A percentile compares a stretch with the other conserved stretches of the same genome.
Evolutionary conservation across 2,797 vertebrate species (phyloP).

Genomic region (Acanthis flammea): DNA sequence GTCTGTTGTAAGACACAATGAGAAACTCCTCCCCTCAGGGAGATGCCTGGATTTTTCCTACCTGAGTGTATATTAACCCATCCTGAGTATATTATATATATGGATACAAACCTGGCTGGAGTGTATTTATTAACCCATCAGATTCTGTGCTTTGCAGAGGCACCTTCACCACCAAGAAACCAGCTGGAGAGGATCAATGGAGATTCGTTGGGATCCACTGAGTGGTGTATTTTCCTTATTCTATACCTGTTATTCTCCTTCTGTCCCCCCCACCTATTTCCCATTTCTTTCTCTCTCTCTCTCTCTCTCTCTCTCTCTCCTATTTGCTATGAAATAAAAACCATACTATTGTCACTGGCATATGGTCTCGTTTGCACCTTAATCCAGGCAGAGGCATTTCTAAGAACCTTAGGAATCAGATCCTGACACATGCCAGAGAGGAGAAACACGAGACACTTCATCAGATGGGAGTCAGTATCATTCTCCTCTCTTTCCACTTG

Average conservation of each 20-base stretch:
- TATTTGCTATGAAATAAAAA: no score
- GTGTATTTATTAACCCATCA: neutral
- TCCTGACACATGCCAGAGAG: neutral
- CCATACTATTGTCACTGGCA: no score
- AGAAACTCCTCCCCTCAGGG: neutral
- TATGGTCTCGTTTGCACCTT: neutral
- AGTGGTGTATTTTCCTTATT: neutral
- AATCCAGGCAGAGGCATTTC: neutral
- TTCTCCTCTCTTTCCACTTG: neutral
- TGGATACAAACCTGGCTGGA: no score
- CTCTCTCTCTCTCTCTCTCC: neutral
- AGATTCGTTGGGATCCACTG: accelerated
- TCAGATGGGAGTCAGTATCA: accelerated
- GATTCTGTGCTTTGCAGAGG: neutral
- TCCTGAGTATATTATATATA: no score
- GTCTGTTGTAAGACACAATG: neutral
- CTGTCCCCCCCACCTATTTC: neutral
- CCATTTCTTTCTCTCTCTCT: neutral
- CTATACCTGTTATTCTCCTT: neutral
- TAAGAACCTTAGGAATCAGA: accelerated
- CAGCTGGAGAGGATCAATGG: neutral
- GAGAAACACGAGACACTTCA: neutral
- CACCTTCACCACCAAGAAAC: no score
- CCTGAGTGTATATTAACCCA: neutral
- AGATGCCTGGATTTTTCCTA: neutral